These are phyloP conservation scores for Chelonoidis abingdonii DNA, from an alignment of 2,113 vertebrate species.

Conservation along the genomic window DNA sequence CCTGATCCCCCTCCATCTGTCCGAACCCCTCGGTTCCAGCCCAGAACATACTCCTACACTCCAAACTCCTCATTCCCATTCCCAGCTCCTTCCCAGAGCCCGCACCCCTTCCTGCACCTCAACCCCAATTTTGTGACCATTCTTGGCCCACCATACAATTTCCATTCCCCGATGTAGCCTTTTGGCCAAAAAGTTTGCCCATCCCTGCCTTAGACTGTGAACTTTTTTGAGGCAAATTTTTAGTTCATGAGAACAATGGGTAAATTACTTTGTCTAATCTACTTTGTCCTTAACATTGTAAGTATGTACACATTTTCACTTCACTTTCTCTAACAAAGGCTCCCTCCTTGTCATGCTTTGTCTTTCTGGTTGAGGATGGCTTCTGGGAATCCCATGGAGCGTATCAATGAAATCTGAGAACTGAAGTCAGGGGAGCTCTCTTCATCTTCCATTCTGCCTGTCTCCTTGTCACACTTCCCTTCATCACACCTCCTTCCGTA, in stretches of 20 bases:
- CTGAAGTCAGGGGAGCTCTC: background rate
- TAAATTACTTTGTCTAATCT: background rate
- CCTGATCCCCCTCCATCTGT: too few relatives aligned
- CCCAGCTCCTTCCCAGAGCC: too few relatives aligned
- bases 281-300: background rate
- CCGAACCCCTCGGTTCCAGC: too few relatives aligned
- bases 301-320: background rate
- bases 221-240: background rate
- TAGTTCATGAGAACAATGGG: background rate
- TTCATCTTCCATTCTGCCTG: background rate
- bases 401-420: background rate
- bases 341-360: background rate
- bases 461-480: background rate
- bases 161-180: too few relatives aligned
- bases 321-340: background rate
- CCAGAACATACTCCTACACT: too few relatives aligned
- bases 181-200: too few relatives aligned
- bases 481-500: background rate
- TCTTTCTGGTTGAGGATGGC: background rate
- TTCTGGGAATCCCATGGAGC: background rate
- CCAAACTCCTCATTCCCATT: too few relatives aligned
- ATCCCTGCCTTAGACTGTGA: background rate
- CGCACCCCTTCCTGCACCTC: too few relatives aligned
- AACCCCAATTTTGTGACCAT: too few relatives aligned
- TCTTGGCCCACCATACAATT: too few relatives aligned